Percentiles rank a stretch among this genome's conserved stretches.
Evolutionary conservation across 2,888 invertebrate genomes (phyloP).

Genomic region (Lithophane ornitopus): DNA sequence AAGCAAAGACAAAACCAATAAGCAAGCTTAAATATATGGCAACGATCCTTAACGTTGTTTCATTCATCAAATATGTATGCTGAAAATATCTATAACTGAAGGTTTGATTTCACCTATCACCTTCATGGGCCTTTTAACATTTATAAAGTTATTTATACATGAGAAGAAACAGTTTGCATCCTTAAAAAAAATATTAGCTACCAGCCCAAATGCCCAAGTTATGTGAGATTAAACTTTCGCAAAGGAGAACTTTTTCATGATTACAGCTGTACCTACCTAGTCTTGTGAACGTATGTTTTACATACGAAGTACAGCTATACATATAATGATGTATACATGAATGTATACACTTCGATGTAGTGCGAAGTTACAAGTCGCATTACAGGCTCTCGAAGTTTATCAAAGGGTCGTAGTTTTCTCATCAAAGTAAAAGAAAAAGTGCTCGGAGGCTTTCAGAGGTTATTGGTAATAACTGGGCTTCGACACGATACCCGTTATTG

Average conservation of each 20-base stretch:
- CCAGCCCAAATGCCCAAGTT: not conserved
- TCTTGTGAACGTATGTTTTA: constrained; percentile 2
- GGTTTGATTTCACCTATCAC: not conserved
- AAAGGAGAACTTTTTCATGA: constrained; percentile 29
- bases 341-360: constrained; percentile 6
- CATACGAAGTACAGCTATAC: not conserved
- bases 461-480: constrained; percentile 13
- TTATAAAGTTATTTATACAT: not conserved
- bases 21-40: not conserved
- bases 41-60: not conserved
- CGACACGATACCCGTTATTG: not conserved
- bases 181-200: not conserved
- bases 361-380: constrained; percentile 13
- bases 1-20: not conserved
- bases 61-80: not conserved
- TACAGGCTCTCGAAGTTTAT: constrained; percentile 31
- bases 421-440: constrained; percentile 48
- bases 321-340: not conserved
- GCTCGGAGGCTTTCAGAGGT: constrained; percentile 12
- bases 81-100: not conserved
- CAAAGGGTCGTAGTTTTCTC: constrained; percentile 55
- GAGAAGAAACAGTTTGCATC: not conserved
- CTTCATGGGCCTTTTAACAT: not conserved
- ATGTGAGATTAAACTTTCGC: constrained; percentile 1
- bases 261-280: constrained; percentile 4